A percentile compares a stretch with the other conserved stretches of the same genome.
phyloP scores from a whole-genome alignment of 2,113 vertebrate species.

The Aegithalos caudatus region DNA sequence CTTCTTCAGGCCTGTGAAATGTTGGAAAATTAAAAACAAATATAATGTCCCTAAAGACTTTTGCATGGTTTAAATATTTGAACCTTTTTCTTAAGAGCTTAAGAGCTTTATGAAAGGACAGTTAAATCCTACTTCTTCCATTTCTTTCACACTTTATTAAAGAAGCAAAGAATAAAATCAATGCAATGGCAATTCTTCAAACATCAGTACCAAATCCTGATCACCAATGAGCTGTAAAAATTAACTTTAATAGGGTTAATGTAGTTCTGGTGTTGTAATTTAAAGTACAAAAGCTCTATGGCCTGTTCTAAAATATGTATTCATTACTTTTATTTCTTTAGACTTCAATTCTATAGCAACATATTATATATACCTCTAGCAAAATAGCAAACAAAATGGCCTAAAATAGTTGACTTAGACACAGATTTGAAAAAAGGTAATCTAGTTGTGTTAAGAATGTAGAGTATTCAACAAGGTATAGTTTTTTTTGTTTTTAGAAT shows the following conservation, averaged over 20 bases:
- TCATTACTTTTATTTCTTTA: constrained; percentile 17
- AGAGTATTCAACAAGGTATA: not conserved
- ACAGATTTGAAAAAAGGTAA: not conserved
- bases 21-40: constrained; percentile 16
- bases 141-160: constrained; percentile 43
- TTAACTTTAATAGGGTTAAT: constrained; percentile 40
- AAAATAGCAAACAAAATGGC: not conserved
- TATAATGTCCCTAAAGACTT: not conserved
- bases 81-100: not conserved
- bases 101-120: constrained; percentile 7
- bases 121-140: constrained; percentile 9
- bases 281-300: constrained; percentile 19
- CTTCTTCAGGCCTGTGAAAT: constrained; percentile 6
- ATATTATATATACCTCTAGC: not conserved
- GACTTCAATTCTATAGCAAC: not conserved
- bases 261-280: not conserved
- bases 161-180: constrained; percentile 48
- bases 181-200: constrained; percentile 16
- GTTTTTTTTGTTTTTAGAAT: not conserved
- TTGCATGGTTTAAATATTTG: not conserved
- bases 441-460: not conserved
- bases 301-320: constrained; percentile 20
- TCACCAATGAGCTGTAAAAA: constrained; percentile 58
- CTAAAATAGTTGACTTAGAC: not conserved
- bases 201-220: constrained; percentile 38